These are phyloP conservation scores for Eumerus sabulonum DNA, from an alignment of 2,888 invertebrate genomes.

Conservation along the genomic window DNA sequence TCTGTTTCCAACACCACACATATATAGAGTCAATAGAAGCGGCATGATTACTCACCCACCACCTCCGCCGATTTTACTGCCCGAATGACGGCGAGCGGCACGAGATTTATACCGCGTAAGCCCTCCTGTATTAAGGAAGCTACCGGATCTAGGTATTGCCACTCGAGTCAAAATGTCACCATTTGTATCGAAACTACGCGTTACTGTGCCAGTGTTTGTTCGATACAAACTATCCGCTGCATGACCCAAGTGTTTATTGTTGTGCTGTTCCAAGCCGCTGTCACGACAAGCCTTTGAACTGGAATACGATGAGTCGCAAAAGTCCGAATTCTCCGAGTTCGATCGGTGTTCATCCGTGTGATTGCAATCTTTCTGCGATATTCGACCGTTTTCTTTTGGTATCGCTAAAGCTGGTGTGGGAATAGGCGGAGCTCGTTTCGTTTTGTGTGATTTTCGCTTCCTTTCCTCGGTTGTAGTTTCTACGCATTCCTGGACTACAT, in stretches of 20 bases:
- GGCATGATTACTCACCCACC: slow-evolving; percentile 76
- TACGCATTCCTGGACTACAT: slow-evolving; percentile 79
- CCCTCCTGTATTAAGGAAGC: slow-evolving; percentile 90
- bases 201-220: slow-evolving; percentile 55
- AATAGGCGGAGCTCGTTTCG: slow-evolving; percentile 81
- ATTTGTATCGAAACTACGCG: slow-evolving; percentile 80
- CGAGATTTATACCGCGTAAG: slow-evolving; percentile 86
- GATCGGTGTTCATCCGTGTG: slow-evolving; percentile 19
- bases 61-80: slow-evolving; percentile 78
- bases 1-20: slow-evolving; percentile 28
- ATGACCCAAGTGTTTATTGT: slow-evolving; percentile 48
- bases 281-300: slow-evolving; percentile 33
- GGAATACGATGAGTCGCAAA: slow-evolving; percentile 57
- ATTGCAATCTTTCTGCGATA: slow-evolving; percentile 46
- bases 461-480: slow-evolving; percentile 80
- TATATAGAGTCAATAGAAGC: neutral
- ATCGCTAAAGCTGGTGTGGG: slow-evolving; percentile 73
- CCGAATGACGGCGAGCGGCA: slow-evolving; percentile 77
- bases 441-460: slow-evolving; percentile 82
- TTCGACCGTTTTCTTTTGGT: slow-evolving; percentile 52
- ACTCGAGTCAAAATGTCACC: slow-evolving; percentile 92
- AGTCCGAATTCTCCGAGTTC: slow-evolving; percentile 42
- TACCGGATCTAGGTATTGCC: slow-evolving; percentile 91
- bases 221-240: slow-evolving; percentile 68
- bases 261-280: slow-evolving; percentile 25